Base-by-base conservation (phyloP, 2,888 invertebrate species). In the Pocota personata region DNA sequence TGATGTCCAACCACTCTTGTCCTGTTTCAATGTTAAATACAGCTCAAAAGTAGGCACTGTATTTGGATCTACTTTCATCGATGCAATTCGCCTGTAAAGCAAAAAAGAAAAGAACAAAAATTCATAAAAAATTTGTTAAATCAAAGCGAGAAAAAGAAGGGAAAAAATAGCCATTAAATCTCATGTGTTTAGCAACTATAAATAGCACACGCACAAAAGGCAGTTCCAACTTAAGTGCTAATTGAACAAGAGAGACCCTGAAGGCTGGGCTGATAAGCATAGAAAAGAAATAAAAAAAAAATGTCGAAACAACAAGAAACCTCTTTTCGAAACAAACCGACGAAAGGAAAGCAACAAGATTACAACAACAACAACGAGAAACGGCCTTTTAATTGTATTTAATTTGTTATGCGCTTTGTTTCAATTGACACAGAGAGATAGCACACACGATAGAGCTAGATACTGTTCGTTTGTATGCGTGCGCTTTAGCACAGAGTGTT, bases 11-110 rank as follows among this genome's bases (percentile, higher is more conserved):
- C 96, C 96, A 89, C 96, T 95, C 83, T 95, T 95, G 91, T 97
- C 97, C 92, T 97, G 97, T 92, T 96, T 96, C 89, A 98, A 94
- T 66, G 97, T 97, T 88, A 98, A 94, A 93, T 96, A 96, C 89
- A 98, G 94, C 93, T 98, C 98, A 92, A 98, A 98, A 87, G 98
- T 98, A 86, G 97, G 96, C 64, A 97, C 96, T 32, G 97, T 97
- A 91, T 95, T 95, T 67, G 96, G 96, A 93, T 98, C 97, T 90
- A 97, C 95, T 92, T 97, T 96, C 92, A 98, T 95, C 90, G 96
- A 96, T 75, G 97, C 97, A 89, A 98, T 94, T 90, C 95, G 94
- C 89, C 96, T 94, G 88, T 8, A 89, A 87, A 6, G 37, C 40
- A 48, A 55, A 62, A 66, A 66, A 66, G 30, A 77, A 48, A 72